These are phyloP conservation scores for Uria lomvia DNA, from an alignment of 2,113 vertebrate species.

Conservation along the genomic window DNA sequence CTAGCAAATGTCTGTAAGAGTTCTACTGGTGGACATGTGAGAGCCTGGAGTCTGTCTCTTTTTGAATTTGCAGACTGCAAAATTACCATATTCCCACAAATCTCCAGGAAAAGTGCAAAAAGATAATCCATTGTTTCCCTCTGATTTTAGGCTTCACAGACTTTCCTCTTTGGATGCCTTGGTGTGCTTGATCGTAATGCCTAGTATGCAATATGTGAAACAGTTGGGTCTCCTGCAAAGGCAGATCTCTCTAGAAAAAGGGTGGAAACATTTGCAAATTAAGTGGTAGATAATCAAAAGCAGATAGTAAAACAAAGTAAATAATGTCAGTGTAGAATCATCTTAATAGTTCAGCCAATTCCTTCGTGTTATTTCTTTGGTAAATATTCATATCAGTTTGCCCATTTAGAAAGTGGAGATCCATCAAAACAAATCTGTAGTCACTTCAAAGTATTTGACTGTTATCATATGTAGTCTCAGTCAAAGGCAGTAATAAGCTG, in stretches of 20 bases:
- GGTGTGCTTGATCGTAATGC: background rate
- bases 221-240: accelerated
- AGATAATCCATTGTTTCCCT: background rate
- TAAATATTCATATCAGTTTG: background rate
- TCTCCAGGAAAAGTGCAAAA: background rate
- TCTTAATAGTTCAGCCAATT: background rate
- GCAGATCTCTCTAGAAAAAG: background rate
- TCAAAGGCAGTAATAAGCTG: background rate
- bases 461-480: background rate
- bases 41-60: background rate
- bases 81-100: background rate
- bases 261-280: background rate
- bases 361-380: background rate
- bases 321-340: background rate
- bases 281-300: background rate
- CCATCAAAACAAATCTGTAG: background rate
- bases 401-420: background rate
- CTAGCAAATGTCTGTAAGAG: background rate
- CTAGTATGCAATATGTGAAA: background rate
- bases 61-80: background rate
- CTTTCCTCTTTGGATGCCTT: background rate
- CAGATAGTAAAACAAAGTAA: background rate
- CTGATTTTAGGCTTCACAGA: background rate
- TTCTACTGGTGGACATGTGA: background rate
- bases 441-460: background rate